Evolutionary conservation across 2,797 vertebrate species (phyloP), one percentile per base, ranked within the genome.

Genomic region (Heliangelus exortis): DNA sequence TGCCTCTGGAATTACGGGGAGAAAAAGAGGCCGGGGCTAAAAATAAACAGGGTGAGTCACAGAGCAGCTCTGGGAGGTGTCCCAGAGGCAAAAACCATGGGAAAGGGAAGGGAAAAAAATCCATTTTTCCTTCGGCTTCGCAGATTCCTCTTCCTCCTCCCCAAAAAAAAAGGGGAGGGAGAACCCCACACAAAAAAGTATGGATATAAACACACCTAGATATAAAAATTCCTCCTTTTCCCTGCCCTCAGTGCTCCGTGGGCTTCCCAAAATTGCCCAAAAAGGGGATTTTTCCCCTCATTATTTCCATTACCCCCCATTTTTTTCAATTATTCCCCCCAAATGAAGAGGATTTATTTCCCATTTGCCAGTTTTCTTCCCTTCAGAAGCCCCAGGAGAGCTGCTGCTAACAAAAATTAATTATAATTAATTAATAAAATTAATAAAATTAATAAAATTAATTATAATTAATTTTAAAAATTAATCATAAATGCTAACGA

Each of bases 21-120:
- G 77, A 89, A 89, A 92, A 91, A 87, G 78, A 91, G 71, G 74
- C 71, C 17, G 19, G 71, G 57, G 69, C 74, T 95, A 94, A 94
- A 95, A 96, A 95, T 94, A 92, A 53, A 54, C 0, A 47, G 0
- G 0, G 61, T 96, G 95, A 95, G 90, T 92, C 95, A 92, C 5
- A 1, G 67, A 39, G 12, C 39, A 39, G 39, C 39, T 13, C 68
- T 2, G 45, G 65, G 86, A 73, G 39, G 59, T 9, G 23, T 12
- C 7, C 1, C 0, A 0, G 78, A 74, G 81, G 31, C 0, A 2
- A 80, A 76, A 86, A 10, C 33, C 77, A 19, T 2, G 81, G 50
- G 48, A 39, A 39, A 61, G 34, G 43, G 15, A 6, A 2, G 20
- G 22, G 8, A 21, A 28, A 22, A 69, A 53, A 57, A 41, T 12